Base-by-base conservation (phyloP, 2,888 invertebrate genomes). In the Clunio marinus region DNA sequence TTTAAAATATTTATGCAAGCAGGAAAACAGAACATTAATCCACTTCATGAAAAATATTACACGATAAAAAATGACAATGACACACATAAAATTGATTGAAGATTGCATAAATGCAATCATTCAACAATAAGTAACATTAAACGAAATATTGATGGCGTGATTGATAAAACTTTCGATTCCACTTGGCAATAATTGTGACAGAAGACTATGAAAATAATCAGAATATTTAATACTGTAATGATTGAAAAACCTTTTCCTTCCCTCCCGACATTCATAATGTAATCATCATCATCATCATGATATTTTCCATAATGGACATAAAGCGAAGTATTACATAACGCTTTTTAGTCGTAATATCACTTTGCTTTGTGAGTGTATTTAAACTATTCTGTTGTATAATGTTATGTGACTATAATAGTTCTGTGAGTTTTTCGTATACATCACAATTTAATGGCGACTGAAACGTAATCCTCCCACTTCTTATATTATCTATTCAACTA, bases 401-500 rank as follows among this genome's bases (percentile, higher is more conserved):
- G 32, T 32, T 32, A 7, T 10, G 5, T 32, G 5, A 32, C 20
- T 46, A 10, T 46, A 10, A 46, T 46, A 10, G 10, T 46, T 58
- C n/a, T 28, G 20, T 58, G 27, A 58, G 17, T 58, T 28, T n/a
- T 28, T 15, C 32, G 7, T 58, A 51, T 58, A 41, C 20, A 27
- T 37, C 45, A 63, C 25, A 37, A 28, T 63, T 63, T 63, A 63
- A 63, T 63, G 63, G 63, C 63, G 63, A 63, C 63, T 63, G 20
- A 45, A 63, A 63, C 37, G 63, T 63, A 63, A 63, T 63, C 63
- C 27, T 37, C 25, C 45, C 25, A 41, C 35, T 35, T 10, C 17
- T 17, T 20, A 15, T 15, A 37, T n/a, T 60, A 20, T 37, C 37
- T 22, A 59, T 27, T 35, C 59, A 58, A 28, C 22, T 35, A 37